Evolutionary conservation across 2,113 vertebrate species (phyloP).

Genomic region (Mastomys natalensis): DNA sequence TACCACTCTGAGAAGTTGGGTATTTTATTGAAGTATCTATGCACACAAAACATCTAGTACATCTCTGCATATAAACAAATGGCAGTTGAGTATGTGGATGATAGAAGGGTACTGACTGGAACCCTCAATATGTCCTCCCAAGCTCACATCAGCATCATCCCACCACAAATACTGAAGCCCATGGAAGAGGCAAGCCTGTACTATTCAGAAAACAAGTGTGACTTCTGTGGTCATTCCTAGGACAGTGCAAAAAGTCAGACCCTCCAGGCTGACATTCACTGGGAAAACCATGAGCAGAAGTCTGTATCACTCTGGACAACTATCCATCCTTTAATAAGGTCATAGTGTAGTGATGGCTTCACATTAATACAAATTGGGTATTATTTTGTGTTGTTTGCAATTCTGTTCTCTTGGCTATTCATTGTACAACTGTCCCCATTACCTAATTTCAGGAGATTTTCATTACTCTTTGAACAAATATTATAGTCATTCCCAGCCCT

Average conservation of each 20-base stretch:
- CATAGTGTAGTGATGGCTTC: neutral
- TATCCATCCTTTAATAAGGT: neutral
- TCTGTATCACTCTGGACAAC: neutral
- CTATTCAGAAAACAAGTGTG: neutral
- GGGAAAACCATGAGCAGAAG: neutral
- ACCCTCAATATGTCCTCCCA: neutral
- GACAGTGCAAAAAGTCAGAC: neutral
- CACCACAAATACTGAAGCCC: neutral
- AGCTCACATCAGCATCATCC: neutral
- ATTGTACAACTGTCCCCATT: neutral
- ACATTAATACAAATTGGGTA: neutral
- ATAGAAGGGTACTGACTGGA: neutral
- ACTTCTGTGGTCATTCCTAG: neutral
- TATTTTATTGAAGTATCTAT: neutral
- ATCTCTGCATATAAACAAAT: neutral
- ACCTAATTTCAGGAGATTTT: slow-evolving; percentile 19
- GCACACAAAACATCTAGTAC: neutral
- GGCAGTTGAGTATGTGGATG: neutral
- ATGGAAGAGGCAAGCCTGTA: neutral
- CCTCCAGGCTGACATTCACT: neutral
- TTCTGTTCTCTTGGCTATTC: neutral
- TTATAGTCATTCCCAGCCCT: neutral
- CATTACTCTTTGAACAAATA: neutral
- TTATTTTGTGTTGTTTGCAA: neutral
- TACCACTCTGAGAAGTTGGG: neutral